These are phyloP conservation scores for Dryoscopus gambensis DNA, from an alignment of 2,113 vertebrate species.

Conservation along the genomic window DNA sequence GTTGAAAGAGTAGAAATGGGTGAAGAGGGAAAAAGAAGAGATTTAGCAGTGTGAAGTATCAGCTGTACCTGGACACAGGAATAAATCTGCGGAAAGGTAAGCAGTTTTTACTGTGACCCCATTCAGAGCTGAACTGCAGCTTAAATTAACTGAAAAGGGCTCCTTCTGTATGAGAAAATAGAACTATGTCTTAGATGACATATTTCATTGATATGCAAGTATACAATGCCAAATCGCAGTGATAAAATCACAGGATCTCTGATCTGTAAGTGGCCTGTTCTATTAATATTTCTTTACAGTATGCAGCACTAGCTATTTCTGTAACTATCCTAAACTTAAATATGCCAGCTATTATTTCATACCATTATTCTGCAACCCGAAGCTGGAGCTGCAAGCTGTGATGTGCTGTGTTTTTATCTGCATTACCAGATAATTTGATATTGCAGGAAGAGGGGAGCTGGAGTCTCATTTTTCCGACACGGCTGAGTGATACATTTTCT, in stretches of 20 bases:
- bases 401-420: not conserved
- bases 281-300: not conserved
- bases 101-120: not conserved
- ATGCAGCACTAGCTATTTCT: not conserved
- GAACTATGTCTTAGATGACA: not conserved
- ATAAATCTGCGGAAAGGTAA: not conserved
- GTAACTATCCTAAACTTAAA: not conserved
- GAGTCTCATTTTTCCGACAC: not conserved
- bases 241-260: not conserved
- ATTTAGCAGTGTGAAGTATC: not conserved
- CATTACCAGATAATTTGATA: not conserved
- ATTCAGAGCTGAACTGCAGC: not conserved
- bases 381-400: not conserved
- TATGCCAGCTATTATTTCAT: not conserved
- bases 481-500: not conserved
- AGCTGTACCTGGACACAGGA: not conserved
- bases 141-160: not conserved
- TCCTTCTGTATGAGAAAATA: not conserved
- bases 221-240: not conserved
- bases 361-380: not conserved
- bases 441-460: not conserved
- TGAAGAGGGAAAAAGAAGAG: not conserved
- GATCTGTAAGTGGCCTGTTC: not conserved
- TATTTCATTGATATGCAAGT: not conserved
- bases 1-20: not conserved